phyloP scores from a whole-genome alignment of 2,888 invertebrate species.

The Mactromeris polynyma region DNA sequence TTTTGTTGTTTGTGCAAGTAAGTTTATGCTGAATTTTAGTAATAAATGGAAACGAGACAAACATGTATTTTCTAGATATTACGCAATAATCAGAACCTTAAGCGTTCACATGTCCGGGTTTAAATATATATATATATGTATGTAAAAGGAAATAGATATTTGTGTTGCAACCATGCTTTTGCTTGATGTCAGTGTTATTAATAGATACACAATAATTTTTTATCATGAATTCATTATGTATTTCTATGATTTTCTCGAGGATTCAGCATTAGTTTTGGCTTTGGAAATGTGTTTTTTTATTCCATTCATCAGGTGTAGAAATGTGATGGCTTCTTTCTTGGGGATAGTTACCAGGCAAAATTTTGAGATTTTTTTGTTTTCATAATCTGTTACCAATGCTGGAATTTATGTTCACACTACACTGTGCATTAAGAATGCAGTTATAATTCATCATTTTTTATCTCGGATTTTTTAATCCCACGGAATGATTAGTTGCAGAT shows the following conservation, averaged over 20 bases:
- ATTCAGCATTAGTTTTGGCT: neutral
- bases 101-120: too few relatives aligned
- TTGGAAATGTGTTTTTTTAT: neutral
- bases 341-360: neutral
- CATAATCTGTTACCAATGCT: neutral
- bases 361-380: neutral
- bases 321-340: neutral
- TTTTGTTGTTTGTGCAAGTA: neutral
- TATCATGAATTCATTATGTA: neutral
- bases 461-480: neutral
- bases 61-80: neutral
- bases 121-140: too few relatives aligned
- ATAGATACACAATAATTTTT: neutral
- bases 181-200: neutral
- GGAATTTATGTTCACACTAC: neutral
- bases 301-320: neutral
- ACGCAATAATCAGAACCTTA: neutral
- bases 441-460: conserved; percentile 1
- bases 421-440: conserved; percentile 4
- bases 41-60: neutral
- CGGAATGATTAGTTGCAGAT: conserved; percentile 9
- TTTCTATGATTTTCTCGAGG: neutral
- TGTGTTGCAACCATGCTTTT: neutral
- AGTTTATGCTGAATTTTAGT: neutral
- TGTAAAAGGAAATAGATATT: neutral